A percentile compares a stretch with the other conserved stretches of the same genome.
phyloP scores from a whole-genome alignment of 1,140 invertebrate species.

The Trichoplusia ni region DNA sequence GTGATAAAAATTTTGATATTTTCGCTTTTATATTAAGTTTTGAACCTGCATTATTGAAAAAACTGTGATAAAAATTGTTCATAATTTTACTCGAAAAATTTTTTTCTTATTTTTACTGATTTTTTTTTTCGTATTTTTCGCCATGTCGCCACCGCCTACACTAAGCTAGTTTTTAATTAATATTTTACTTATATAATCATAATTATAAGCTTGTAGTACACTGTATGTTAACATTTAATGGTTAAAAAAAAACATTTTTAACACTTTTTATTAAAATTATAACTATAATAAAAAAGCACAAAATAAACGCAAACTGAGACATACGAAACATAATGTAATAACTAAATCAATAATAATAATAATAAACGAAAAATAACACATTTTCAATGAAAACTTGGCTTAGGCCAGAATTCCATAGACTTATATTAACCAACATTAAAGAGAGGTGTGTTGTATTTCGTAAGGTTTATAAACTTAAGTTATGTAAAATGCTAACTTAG shows the following conservation, averaged over 20 bases:
- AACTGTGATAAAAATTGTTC: constrained; percentile 10
- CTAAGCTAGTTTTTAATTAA: neutral
- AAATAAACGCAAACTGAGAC: no score
- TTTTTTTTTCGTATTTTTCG: neutral
- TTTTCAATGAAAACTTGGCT: no score
- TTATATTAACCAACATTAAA: no score
- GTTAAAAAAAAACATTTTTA: neutral
- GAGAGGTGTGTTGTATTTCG: no score
- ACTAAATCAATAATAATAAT: no score
- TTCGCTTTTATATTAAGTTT: constrained; percentile 1
- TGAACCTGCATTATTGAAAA: neutral
- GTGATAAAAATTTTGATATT: no score
- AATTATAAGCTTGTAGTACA: neutral
- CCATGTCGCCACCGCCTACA: constrained; percentile 17
- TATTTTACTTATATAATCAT: neutral
- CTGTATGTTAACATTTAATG: neutral
- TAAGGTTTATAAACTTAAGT: no score
- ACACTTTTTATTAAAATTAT: no score
- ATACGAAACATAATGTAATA: no score
- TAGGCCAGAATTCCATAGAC: no score
- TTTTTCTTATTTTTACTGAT: constrained; percentile 27
- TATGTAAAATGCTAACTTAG: no score
- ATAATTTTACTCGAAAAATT: neutral
- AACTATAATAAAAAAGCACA: constrained; percentile 12
- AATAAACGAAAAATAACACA: no score